phyloP scores from a whole-genome alignment of 2,797 vertebrate species.

The Sparus aurata region DNA sequence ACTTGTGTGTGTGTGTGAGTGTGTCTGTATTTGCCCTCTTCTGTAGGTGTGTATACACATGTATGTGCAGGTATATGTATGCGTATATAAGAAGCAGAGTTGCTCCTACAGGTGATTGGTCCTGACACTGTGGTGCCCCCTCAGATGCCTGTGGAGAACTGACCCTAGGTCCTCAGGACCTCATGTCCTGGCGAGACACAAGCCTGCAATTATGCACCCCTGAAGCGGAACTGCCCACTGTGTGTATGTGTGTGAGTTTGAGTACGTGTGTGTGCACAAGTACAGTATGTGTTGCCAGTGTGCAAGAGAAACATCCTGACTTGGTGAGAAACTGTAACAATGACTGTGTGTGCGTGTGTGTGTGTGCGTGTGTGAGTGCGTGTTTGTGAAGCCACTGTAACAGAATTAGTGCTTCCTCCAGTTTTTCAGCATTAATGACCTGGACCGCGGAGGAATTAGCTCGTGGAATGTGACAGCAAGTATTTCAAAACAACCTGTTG shows the following conservation, averaged over 20 bases:
- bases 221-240: conserved; percentile 51
- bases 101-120: conserved; percentile 46
- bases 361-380: conserved; percentile 18
- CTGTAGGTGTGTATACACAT: neutral
- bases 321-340: neutral
- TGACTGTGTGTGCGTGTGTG: conserved; percentile 21
- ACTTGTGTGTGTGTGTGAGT: conserved; percentile 9
- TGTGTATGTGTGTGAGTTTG: conserved; percentile 22
- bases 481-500: conserved; percentile 59
- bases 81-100: conserved; percentile 20
- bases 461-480: conserved; percentile 79
- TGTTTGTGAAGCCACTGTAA: conserved; percentile 30
- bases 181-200: conserved; percentile 42
- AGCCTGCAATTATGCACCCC: conserved; percentile 66
- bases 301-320: conserved; percentile 39
- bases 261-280: neutral
- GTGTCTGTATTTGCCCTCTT: neutral
- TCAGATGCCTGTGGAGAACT: conserved; percentile 64
- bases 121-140: conserved; percentile 48
- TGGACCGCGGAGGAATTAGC: conserved; percentile 58
- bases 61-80: neutral
- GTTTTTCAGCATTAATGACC: conserved; percentile 62
- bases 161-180: conserved; percentile 41
- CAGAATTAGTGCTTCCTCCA: conserved; percentile 60
- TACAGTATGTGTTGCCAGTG: conserved; percentile 38